A percentile compares a stretch with the other conserved stretches of the same genome.
These are phyloP conservation scores for Choristoneura rosaceana DNA, from an alignment of 2,888 invertebrate species.

Conservation along the genomic window DNA sequence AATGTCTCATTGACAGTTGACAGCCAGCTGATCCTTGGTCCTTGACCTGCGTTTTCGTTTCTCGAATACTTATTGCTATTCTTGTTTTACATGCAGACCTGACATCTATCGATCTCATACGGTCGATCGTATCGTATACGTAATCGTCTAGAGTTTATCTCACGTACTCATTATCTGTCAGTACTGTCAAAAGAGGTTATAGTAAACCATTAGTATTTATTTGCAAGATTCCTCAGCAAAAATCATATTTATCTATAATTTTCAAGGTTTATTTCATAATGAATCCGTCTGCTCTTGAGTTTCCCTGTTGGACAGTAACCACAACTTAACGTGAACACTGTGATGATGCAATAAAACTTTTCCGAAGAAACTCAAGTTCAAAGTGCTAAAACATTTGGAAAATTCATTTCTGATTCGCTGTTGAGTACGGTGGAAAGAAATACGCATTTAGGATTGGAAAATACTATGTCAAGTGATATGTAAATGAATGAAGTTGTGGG, in stretches of 20 bases:
- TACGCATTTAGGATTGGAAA: constrained; percentile 19
- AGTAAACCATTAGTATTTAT: constrained; percentile 16
- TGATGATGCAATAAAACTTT: constrained; percentile 39
- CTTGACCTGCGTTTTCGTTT: constrained; percentile 27
- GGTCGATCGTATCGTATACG: neutral
- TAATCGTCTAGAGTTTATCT: neutral
- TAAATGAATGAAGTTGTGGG: constrained; percentile 10
- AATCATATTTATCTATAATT: neutral
- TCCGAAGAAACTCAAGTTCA: constrained; percentile 26
- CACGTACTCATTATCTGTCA: constrained; percentile 20
- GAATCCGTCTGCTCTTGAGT: neutral
- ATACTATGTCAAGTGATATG: constrained; percentile 3
- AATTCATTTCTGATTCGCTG: constrained; percentile 5
- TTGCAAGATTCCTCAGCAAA: constrained; percentile 2
- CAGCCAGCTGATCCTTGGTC: constrained; percentile 37
- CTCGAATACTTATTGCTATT: constrained; percentile 16
- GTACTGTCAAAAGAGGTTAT: constrained; percentile 18
- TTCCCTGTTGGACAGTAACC: neutral
- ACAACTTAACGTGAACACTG: constrained; percentile 5
- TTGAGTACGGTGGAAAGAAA: neutral
- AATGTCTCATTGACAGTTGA: constrained; percentile 17
- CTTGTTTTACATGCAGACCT: constrained; percentile 19
- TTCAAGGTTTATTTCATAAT: neutral
- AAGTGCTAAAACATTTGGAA: constrained; percentile 30
- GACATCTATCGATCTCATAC: constrained; percentile 5